Evolutionary conservation across 2,888 invertebrate genomes (phyloP), one percentile per base, ranked within the genome.

Genomic region (Ctena decussata): DNA sequence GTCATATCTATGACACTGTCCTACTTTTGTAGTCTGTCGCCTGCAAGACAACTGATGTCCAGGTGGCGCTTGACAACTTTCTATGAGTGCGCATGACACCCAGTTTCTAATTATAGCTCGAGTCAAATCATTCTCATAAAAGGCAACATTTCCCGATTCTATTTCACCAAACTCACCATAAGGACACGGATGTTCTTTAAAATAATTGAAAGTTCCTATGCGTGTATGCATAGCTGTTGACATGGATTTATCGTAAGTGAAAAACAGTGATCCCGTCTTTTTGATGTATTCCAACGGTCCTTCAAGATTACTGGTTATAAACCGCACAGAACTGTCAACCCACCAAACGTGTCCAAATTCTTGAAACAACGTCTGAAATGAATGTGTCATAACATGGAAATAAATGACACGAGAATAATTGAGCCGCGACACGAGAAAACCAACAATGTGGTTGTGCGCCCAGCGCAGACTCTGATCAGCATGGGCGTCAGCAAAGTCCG

Each of bases 1-100:
- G 76, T 90, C 90, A 35, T 86, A 90, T 30, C 90, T 71, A 76
- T 90, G 90, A 69, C 90, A 90, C 15, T 84, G 71, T 21, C 85
- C 88, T 24, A 84, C 85, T n/a, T n/a, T n/a, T 53, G 37, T 79
- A 12, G 37, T 73, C 0, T 21, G 11, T 15, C 27, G 21, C 11
- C n/a, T 35, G 77, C 88, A 88, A 6, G 57, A 15, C 1, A 85
- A 37, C 21, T 79, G 76, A 5, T 35, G 21, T 21, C 82, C 84
- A 39, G 53, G 65, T 5, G 88, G 88, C 27, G 76, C 65, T 37
- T 85, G 85, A 53, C 88, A 88, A 0, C 79, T 32, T 32, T 77
- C 39, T 24, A 70, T 60, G 11, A 85, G 65, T 27, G 88, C 88
- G 53, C 88, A 88, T 39, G 85, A 76, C 35, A 77, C 77, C 88